Evolutionary conservation across 2,888 invertebrate genomes (phyloP).

Genomic region (Eustalomyia histrio): DNA sequence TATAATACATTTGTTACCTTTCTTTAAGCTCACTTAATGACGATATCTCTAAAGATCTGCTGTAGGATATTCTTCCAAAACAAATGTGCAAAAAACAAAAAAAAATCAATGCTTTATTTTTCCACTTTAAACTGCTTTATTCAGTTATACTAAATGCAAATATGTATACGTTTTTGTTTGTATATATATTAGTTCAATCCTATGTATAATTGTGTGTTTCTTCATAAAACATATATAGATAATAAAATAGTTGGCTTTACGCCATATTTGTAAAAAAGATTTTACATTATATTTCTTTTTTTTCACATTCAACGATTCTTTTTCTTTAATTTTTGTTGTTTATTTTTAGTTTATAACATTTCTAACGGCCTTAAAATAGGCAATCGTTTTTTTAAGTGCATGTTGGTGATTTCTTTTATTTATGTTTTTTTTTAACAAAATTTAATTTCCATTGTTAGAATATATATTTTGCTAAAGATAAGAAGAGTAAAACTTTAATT

Average conservation of each 20-base stretch:
- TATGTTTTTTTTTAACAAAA: slow-evolving; percentile 13
- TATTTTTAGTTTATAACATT: slow-evolving; percentile 21
- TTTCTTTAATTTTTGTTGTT: slow-evolving; percentile 23
- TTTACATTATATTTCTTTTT: slow-evolving; percentile 14
- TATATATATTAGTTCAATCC: not conserved
- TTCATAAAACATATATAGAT: slow-evolving; percentile 42
- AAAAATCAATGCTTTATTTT: not conserved
- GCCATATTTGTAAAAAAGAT: slow-evolving; percentile 63
- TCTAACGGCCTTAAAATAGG: slow-evolving; percentile 60
- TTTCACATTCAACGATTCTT: not conserved
- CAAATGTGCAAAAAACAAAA: not conserved
- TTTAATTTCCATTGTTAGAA: slow-evolving; percentile 35
- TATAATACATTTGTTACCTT: too few relatives aligned
- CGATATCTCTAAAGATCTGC: not conserved
- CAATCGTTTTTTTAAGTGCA: slow-evolving; percentile 52
- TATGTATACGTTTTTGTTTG: not conserved
- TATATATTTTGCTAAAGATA: not conserved
- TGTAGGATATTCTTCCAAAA: not conserved
- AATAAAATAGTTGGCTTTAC: slow-evolving; percentile 59
- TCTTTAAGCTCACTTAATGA: too few relatives aligned
- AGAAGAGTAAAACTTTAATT: slow-evolving; percentile 46
- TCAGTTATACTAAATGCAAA: slow-evolving; percentile 4
- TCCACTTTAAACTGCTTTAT: slow-evolving; percentile 4
- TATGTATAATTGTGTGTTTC: not conserved
- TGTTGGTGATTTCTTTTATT: slow-evolving; percentile 21